Evolutionary conservation across 1,140 invertebrate species (phyloP), one percentile per base, ranked within the genome.

Genomic region (Philaenus spumarius): DNA sequence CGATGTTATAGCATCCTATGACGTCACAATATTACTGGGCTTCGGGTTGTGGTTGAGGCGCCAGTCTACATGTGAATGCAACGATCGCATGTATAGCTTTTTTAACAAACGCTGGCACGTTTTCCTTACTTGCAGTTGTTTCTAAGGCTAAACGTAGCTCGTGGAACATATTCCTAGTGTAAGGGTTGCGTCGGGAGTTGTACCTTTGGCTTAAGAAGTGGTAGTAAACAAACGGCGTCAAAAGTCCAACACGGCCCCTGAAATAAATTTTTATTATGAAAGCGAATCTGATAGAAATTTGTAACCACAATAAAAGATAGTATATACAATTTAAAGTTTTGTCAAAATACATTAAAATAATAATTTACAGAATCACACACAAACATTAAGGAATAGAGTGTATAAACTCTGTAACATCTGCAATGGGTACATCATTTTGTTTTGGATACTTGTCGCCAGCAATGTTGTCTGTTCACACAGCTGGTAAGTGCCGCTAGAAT

Each of bases 191-290:
- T 56, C 90, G 82, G 5, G 94, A 97, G 35, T 86, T 76, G 74
- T 97, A 94, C 47, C 95, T 84, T 67, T 95, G 74, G 42, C 83
- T 82, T 58, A 98, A 75, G 74, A 98, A 98, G 68, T 95, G 90
- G 74, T 96, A 97, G 76, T 97, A 98, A 47, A 96, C 81, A 71
- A 97, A 88, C 35, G 93, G 93, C 34, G 93, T 88, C 61, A 97
- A 75, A 17, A 96, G 72, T 51, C 86, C 87, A 66, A 86, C 86
- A 71, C 85, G 83, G 9, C 92, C 92, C 67, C 93, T 95, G 77
- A 50, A 82, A 80, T 67, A 66, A 65, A 68, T 30, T 30, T 30
- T n/a, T n/a, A n/a, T n/a, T n/a, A n/a, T 30, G 26, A 30, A 30
- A 9, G 3, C 26, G 9, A 30, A 30, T 4, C 26, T 30, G 26